Conservation (phyloP, 35 echinoderm and acorn worm species). For the Apostichopus japonicus region DNA sequence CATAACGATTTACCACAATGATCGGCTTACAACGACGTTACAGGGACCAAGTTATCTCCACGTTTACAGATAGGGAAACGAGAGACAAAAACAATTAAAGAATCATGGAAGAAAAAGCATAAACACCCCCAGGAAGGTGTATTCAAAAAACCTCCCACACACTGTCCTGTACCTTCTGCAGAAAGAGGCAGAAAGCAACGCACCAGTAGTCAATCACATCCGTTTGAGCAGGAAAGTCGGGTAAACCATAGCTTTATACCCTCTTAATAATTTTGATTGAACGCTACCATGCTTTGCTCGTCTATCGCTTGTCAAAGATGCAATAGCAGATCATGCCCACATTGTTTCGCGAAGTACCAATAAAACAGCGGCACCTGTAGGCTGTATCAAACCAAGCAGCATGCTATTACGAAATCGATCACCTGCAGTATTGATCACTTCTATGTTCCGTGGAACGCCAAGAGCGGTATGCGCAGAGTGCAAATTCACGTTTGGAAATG, state of each 20-base stretch:
- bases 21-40: constrained; percentile 13
- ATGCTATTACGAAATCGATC: not conserved
- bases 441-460: too few relatives aligned
- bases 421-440: too few relatives aligned
- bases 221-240: not conserved
- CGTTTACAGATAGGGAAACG: not conserved
- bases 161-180: not conserved
- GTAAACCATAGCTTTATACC: not conserved
- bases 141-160: not conserved
- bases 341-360: not conserved
- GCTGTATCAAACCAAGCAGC: not conserved
- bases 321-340: not conserved
- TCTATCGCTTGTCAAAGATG: not conserved
- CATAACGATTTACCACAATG: not conserved
- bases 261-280: constrained; percentile 46
- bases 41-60: not conserved
- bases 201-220: too few relatives aligned
- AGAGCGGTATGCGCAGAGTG: too few relatives aligned
- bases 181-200: too few relatives aligned
- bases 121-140: not conserved
- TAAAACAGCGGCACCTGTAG: not conserved
- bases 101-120: not conserved
- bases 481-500: too few relatives aligned
- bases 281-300: constrained; percentile 16
- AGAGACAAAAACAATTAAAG: constrained; percentile 13